Conservation (phyloP, 1,140 invertebrate species). For the Fopius arisanus region DNA sequence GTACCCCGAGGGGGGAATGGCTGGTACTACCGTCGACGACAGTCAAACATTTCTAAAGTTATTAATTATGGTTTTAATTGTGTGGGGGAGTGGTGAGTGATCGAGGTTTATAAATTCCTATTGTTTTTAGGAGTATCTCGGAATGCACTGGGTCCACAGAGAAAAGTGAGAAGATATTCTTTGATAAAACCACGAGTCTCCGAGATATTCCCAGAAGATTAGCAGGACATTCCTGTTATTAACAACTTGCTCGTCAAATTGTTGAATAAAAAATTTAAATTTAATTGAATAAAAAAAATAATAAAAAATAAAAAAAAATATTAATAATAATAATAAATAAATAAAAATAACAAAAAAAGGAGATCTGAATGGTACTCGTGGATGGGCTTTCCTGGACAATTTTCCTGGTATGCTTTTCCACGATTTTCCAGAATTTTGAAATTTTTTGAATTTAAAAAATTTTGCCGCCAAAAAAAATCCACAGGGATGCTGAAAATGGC, state of each 20-base stretch:
- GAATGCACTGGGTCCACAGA: neutral
- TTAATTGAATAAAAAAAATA: no score
- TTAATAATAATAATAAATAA: no score
- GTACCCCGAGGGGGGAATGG: neutral
- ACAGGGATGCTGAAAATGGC: neutral
- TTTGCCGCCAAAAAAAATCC: constrained; percentile 20
- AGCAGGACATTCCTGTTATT: neutral
- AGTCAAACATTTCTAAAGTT: neutral
- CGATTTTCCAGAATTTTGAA: no score
- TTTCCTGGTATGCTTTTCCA: no score
- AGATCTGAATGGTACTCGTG: constrained; percentile 2
- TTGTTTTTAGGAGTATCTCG: neutral
- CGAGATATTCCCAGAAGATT: neutral
- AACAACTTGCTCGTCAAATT: neutral
- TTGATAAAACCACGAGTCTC: neutral
- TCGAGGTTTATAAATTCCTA: neutral
- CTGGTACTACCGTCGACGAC: neutral
- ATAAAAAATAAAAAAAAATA: no score
- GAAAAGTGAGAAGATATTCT: neutral
- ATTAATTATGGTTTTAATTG: neutral
- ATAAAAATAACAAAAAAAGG: no score
- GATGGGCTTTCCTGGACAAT: constrained; percentile 33
- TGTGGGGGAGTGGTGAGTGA: neutral
- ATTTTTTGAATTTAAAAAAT: no score
- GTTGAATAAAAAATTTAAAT: neutral